These are phyloP conservation scores for Microcebus griseorufus DNA, from an alignment of 2,113 vertebrate species.

Conservation along the genomic window DNA sequence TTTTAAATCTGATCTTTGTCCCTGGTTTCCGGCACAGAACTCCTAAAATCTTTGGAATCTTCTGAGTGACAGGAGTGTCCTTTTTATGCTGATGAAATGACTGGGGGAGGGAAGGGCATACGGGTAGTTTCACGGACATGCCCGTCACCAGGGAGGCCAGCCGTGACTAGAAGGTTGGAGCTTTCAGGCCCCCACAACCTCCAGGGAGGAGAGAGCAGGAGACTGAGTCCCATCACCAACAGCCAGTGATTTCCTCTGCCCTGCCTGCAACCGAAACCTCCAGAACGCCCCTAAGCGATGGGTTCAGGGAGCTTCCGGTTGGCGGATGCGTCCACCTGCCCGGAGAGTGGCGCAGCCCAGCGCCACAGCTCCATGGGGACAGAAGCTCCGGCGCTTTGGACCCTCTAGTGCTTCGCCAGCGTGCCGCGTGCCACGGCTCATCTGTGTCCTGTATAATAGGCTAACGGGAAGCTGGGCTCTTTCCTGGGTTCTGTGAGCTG, in stretches of 20 bases:
- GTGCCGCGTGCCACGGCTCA: too few species aligned
- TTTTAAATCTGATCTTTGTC: neutral
- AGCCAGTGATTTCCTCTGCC: neutral
- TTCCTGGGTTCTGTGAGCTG: neutral
- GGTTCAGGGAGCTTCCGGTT: neutral
- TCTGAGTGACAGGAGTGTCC: neutral
- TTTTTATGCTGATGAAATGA: neutral
- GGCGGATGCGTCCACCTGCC: neutral
- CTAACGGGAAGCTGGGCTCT: too few species aligned
- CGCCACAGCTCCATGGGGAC: neutral
- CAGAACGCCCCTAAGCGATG: neutral
- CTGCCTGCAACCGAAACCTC: too few species aligned
- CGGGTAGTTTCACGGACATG: neutral
- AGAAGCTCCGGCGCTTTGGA: neutral
- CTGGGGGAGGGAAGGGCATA: neutral
- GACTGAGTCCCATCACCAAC: rapidly evolving
- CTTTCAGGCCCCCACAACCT: neutral
- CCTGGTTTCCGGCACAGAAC: neutral
- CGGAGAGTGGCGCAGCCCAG: rapidly evolving
- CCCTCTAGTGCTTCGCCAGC: neutral
- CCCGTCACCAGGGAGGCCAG: neutral
- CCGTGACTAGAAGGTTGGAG: neutral
- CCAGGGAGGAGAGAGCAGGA: neutral
- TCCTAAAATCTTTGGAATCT: neutral
- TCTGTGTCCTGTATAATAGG: neutral